Evolutionary conservation across 2,888 invertebrate genomes (phyloP), one percentile per base, ranked within the genome.

Genomic region (Agrotis puta): DNA sequence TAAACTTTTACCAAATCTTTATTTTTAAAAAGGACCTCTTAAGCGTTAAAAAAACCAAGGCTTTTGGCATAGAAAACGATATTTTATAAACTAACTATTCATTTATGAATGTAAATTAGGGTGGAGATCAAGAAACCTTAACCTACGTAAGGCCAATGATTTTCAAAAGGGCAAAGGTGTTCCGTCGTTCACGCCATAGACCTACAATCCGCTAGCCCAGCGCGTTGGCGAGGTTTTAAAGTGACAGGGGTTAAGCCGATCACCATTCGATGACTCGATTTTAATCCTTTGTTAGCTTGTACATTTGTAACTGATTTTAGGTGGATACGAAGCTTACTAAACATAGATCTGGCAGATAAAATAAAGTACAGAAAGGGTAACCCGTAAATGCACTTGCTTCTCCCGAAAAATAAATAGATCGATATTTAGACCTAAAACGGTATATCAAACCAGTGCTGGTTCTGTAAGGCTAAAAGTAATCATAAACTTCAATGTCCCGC

Each of bases 161-260:
- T 70, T 47, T 47, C 45, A 45, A 74, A 62, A 64, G 64, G 53
- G 57, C 64, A 58, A 56, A 80, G 57, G 80, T 69, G 20, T 57
- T 53, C 43, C 43, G 58, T 22, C 65, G 24, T 39, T 11, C 39
- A 39, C 39, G 39, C 11, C 39, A 39, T 62, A 39, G 61, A 47
- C 64, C 61, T 61, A 70, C 20, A 66, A 64, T 24, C 58, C 45
- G 27, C 66, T 18, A 33, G 9, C 11, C 39, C 11, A 39, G 39
- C 11, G 39, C 11, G 9, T 39, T 39, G 39, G 33, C 64, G 47
- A 66, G 56, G 59, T 70, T 65, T 64, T 45, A 64, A 48, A 51
- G 58, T 81, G 73, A 66, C 59, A 58, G 54, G 48, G 70, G 70
- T 81, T 81, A 81, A 63, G 39, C 50, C 58, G 54, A 56, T 51